A percentile compares a stretch with the other conserved stretches of the same genome.
phyloP scores from a whole-genome alignment of 2,888 invertebrate species.

The Brachyopa scutellaris region DNA sequence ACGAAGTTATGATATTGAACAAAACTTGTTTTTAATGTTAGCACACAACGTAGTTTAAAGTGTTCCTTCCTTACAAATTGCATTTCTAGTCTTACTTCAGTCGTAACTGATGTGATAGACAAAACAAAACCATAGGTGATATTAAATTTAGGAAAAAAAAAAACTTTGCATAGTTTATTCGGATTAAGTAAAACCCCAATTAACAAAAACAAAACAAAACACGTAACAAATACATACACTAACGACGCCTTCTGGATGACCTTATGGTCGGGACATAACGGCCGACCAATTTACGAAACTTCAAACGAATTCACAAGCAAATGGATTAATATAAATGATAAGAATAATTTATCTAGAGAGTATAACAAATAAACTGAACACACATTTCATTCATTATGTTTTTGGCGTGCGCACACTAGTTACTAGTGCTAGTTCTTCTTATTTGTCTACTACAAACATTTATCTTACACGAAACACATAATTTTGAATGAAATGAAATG shows the following conservation, averaged over 20 bases:
- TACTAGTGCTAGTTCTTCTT: conserved; percentile 15
- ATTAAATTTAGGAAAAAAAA: background rate
- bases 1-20: too few species aligned
- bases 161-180: conserved; percentile 9
- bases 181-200: conserved; percentile 14
- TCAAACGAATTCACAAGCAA: conserved; percentile 43
- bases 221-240: conserved; percentile 54
- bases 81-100: background rate
- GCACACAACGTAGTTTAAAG: too few species aligned
- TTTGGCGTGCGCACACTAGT: conserved; percentile 21
- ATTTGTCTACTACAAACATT: conserved; percentile 15
- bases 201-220: background rate
- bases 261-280: conserved; percentile 64
- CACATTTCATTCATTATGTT: conserved; percentile 42
- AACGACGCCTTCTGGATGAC: conserved; percentile 58
- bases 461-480: conserved; percentile 16
- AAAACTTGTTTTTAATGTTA: too few species aligned
- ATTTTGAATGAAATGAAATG: conserved; percentile 46
- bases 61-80: background rate
- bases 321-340: conserved; percentile 34
- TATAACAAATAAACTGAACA: conserved; percentile 5
- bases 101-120: background rate
- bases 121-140: background rate
- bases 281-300: conserved; percentile 66
- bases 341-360: background rate